Evolutionary conservation across 53 echinoderm and acorn worm genomes (phyloP), one percentile per base, ranked within the genome.

Genomic region (Actinopyga echinites): DNA sequence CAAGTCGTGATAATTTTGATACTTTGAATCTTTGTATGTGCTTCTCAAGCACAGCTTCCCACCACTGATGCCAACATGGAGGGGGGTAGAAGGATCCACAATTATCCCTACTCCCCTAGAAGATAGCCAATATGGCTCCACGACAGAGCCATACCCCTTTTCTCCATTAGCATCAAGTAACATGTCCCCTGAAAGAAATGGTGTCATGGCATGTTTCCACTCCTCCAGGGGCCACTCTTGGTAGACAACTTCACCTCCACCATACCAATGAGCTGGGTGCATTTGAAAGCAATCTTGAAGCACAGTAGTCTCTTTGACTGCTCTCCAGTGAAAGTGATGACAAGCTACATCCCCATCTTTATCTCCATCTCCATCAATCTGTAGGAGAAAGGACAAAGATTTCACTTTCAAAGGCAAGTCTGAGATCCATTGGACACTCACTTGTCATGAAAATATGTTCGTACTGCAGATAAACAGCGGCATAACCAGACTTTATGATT

Each of bases 41-140:
- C 89, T 92, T 35, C 83, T 78, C 38, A 92, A 89, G 57, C 95
- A 95, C 7, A 95, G 82, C 56, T 13, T 79, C 75, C 79, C 91
- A 57, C 86, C 75, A 26, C 88, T 90, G 43, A 92, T 56, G 65
- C 92, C 90, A 33, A 88, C 92, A 82, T 95, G 95, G 29, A 95
- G 85, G 2, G 95, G 95, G 5, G 88, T 82, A 60, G 83, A 65
- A 52, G 90, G 83, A 43, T 86, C 85, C 4, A 87, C 92, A 0
- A 87, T 74, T 24, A 95, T 88, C 10, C 87, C 95, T 0, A 93
- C 90, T 23, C 95, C 95, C 30, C 53, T 57, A 1, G 92, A 95
- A 23, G 92, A 90, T 57, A 95, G 62, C 95, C 95, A 95, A 23
- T 95, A 95, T 12, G 90, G 85, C 67, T 95, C 95, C 56, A 95